These are phyloP conservation scores for Sardinella longiceps DNA, from an alignment of 2,797 vertebrate genomes.

Conservation along the genomic window DNA sequence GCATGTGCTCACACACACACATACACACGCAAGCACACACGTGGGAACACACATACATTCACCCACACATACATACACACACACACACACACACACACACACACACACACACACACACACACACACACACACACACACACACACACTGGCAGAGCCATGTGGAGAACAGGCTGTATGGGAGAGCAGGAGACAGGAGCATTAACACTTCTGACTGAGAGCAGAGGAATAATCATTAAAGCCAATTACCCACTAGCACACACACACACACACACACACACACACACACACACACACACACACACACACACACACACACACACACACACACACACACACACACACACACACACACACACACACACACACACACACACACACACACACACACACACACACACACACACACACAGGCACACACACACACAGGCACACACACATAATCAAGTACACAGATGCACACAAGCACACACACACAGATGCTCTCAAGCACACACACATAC, in stretches of 20 bases:
- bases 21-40: background rate
- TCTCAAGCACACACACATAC: background rate
- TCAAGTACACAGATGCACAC: background rate
- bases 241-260: slow-evolving; percentile 16
- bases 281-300: background rate
- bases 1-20: background rate
- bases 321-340: background rate
- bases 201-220: slow-evolving; percentile 24
- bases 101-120: background rate
- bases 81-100: background rate
- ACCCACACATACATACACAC: too few species aligned
- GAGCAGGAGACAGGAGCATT: slow-evolving; percentile 24
- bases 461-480: background rate
- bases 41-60: background rate
- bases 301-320: background rate
- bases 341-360: background rate
- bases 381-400: background rate
- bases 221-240: slow-evolving; percentile 25
- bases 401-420: background rate
- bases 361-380: background rate
- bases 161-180: slow-evolving; percentile 18
- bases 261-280: background rate
- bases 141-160: slow-evolving; percentile 20
- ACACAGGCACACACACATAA: background rate
- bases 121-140: slow-evolving; percentile 6